phyloP scores from a whole-genome alignment of 2,797 vertebrate genomes.

The Melopsittacus undulatus region DNA sequence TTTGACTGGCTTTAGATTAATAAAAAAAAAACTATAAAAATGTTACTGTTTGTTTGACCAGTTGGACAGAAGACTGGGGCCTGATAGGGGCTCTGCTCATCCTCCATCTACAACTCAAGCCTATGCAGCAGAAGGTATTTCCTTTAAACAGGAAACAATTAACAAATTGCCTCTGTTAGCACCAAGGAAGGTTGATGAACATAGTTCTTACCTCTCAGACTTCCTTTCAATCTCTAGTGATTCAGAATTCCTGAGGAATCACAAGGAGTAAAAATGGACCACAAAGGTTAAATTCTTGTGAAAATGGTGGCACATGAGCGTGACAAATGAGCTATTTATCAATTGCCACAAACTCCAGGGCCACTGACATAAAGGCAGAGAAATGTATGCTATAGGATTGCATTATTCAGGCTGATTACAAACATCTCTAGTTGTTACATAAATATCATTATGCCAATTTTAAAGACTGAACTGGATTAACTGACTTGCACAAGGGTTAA shows the following conservation, averaged over 20 bases:
- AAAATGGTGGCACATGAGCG: background rate
- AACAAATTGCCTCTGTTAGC: background rate
- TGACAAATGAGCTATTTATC: background rate
- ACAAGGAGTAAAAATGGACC: background rate
- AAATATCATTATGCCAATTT: background rate
- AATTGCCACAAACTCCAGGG: background rate
- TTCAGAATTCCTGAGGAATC: conserved; percentile 7
- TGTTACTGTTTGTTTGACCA: background rate
- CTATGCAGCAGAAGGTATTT: background rate
- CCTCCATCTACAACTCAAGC: background rate
- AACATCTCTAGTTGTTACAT: background rate
- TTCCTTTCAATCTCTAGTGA: background rate
- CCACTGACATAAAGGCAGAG: background rate
- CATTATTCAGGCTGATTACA: background rate
- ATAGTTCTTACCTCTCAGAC: background rate
- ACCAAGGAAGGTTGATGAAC: background rate
- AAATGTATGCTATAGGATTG: background rate
- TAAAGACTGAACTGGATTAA: background rate
- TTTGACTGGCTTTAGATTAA: background rate
- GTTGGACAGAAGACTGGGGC: background rate
- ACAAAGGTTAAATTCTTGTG: background rate
- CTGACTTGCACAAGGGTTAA: background rate
- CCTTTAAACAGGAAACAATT: conserved; percentile 19
- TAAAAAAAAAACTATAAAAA: background rate
- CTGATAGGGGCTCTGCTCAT: background rate